Evolutionary conservation across 2,113 vertebrate species (phyloP).

Genomic region (Martes martes): DNA sequence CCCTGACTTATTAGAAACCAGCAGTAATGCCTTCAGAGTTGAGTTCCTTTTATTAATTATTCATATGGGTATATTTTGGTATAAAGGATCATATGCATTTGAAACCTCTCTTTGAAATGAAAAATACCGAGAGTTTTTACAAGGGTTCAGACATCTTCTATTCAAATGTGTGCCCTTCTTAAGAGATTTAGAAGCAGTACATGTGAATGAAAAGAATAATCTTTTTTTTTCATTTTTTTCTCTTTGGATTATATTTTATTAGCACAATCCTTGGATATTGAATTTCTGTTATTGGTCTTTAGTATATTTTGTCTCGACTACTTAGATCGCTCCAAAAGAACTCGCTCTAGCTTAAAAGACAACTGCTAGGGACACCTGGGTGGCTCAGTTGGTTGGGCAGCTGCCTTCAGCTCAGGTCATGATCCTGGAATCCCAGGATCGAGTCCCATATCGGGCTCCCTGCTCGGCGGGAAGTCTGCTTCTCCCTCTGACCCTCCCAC

Average conservation of each 20-base stretch:
- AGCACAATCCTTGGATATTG: background rate
- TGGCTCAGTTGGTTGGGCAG: too few species aligned
- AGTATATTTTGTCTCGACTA: background rate
- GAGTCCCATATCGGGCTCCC: too few species aligned
- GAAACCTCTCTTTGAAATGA: slow-evolving; percentile 66
- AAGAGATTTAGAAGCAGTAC: slow-evolving; percentile 43
- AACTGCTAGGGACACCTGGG: too few species aligned
- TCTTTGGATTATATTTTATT: slow-evolving; percentile 39
- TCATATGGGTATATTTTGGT: slow-evolving; percentile 47
- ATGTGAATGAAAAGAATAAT: background rate
- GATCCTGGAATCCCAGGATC: too few species aligned
- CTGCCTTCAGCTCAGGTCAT: too few species aligned
- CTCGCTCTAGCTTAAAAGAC: slow-evolving; percentile 4
- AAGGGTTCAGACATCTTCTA: background rate
- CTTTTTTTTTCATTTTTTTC: background rate
- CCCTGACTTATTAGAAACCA: slow-evolving; percentile 39
- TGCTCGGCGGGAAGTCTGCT: too few species aligned
- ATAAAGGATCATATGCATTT: slow-evolving; percentile 17
- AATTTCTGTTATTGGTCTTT: background rate
- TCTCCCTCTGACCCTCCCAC: too few species aligned
- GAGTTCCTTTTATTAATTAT: slow-evolving; percentile 61
- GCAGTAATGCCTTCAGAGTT: background rate
- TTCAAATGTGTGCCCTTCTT: slow-evolving; percentile 23
- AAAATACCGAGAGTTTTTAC: slow-evolving; percentile 19
- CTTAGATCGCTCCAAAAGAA: slow-evolving; percentile 1